Percentiles rank a stretch among this genome's conserved stretches.
Conservation (phyloP, 1,140 invertebrate genomes). For the Drosophila arawakana region DNA sequence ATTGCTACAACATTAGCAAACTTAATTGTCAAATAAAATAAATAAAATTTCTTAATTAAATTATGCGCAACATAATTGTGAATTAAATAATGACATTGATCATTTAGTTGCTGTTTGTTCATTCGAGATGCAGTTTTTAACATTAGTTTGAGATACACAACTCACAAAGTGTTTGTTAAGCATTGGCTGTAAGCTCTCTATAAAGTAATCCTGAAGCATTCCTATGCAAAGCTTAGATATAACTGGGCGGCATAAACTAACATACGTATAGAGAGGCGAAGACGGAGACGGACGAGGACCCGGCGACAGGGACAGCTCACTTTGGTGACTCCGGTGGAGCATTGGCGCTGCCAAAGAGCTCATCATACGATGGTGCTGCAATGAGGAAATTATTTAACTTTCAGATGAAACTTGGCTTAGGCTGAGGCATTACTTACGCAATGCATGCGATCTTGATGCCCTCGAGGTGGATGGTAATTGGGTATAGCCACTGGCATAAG, state of each 20-base stretch:
- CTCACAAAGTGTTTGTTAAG: constrained; percentile 32
- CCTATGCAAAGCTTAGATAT: constrained; percentile 72
- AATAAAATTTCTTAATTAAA: no score
- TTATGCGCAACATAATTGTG: constrained; percentile 18
- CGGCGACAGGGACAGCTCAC: constrained; percentile 35
- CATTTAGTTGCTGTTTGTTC: background rate
- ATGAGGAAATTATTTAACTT: constrained; percentile 3
- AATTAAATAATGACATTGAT: constrained; percentile 21
- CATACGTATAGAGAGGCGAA: constrained; percentile 5
- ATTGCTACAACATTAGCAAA: background rate
- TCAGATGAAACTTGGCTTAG: background rate
- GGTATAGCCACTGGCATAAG: constrained; percentile 47
- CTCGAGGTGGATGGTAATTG: constrained; percentile 68
- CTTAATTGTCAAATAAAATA: no score
- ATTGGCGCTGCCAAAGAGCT: constrained; percentile 73
- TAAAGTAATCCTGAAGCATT: constrained; percentile 77
- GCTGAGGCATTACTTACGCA: constrained; percentile 60
- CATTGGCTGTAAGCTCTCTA: constrained; percentile 52
- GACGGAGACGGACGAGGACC: background rate
- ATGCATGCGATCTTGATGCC: constrained; percentile 63
- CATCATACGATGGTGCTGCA: constrained; percentile 79
- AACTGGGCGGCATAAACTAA: constrained; percentile 69
- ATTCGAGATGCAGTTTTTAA: constrained; percentile 33
- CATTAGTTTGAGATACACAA: constrained; percentile 37
- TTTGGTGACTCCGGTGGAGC: constrained; percentile 67